Percentiles rank a stretch among this genome's conserved stretches.
Evolutionary conservation across 2,888 invertebrate genomes (phyloP).

Genomic region (Drosophila glabriapex): DNA sequence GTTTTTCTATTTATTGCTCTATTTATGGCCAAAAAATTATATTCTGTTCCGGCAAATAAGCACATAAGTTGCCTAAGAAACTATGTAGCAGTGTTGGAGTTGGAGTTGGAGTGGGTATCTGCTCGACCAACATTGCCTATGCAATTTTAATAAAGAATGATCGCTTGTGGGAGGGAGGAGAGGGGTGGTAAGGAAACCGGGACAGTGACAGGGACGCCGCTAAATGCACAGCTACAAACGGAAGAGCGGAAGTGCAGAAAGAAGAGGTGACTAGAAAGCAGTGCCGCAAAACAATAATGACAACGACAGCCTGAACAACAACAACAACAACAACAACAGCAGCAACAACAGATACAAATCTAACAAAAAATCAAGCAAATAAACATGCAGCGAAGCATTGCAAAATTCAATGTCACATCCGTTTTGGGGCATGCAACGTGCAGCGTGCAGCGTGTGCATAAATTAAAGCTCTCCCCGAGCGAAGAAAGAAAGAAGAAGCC

Average conservation of each 20-base stretch:
- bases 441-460: slow-evolving; percentile 49
- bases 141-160: not conserved
- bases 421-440: slow-evolving; percentile 63
- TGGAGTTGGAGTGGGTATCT: too few relatives aligned
- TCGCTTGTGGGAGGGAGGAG: not conserved
- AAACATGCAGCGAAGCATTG: slow-evolving; percentile 25
- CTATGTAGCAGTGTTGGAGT: not conserved
- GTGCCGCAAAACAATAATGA: slow-evolving; percentile 12
- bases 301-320: slow-evolving; percentile 3
- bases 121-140: not conserved
- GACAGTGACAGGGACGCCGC: not conserved
- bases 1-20: not conserved
- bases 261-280: slow-evolving; percentile 17
- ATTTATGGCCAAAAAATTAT: not conserved
- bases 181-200: not conserved
- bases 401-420: slow-evolving; percentile 62
- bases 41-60: not conserved
- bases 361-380: slow-evolving; percentile 9
- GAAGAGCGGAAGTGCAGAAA: slow-evolving; percentile 46
- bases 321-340: slow-evolving; percentile 15
- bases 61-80: not conserved
- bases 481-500: slow-evolving; percentile 32
- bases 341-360: slow-evolving; percentile 11
- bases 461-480: slow-evolving; percentile 43
- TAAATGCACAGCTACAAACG: slow-evolving; percentile 15